phyloP scores from a whole-genome alignment of 2,888 invertebrate genomes.

The Drosophila acutilabella region DNA sequence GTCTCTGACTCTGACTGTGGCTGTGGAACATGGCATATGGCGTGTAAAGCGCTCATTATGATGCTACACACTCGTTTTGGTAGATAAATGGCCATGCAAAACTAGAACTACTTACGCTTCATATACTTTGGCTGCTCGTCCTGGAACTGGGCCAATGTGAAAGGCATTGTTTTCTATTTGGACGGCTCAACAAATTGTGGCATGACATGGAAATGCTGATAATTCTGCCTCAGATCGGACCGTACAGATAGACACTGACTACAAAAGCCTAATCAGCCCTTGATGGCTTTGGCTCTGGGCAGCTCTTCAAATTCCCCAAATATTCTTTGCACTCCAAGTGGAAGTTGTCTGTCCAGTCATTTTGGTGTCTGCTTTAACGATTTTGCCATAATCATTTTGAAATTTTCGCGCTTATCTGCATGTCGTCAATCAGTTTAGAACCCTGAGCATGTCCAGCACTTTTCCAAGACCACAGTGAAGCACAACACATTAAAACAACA shows the following conservation, averaged over 20 bases:
- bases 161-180: slow-evolving; percentile 57
- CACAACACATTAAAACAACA: slow-evolving; percentile 41
- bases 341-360: slow-evolving; percentile 21
- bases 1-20: not conserved
- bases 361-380: slow-evolving; percentile 42
- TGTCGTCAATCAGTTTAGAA: slow-evolving; percentile 42
- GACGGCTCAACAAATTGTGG: slow-evolving; percentile 32
- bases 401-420: slow-evolving; percentile 40
- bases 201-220: slow-evolving; percentile 27
- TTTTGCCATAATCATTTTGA: slow-evolving; percentile 54
- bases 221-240: slow-evolving; percentile 52
- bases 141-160: slow-evolving; percentile 74
- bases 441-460: slow-evolving; percentile 7
- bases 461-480: slow-evolving; percentile 10
- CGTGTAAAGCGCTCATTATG: slow-evolving; percentile 77
- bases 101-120: slow-evolving; percentile 52
- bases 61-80: slow-evolving; percentile 33
- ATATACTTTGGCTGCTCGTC: slow-evolving; percentile 18
- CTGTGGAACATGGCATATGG: slow-evolving; percentile 61
- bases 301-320: slow-evolving; percentile 25
- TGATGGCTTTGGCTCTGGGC: slow-evolving; percentile 24
- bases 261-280: slow-evolving; percentile 17
- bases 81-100: slow-evolving; percentile 65
- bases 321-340: slow-evolving; percentile 11
- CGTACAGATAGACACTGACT: slow-evolving; percentile 28